These are phyloP conservation scores for Rhynchophorus ferrugineus DNA, from an alignment of 1,140 invertebrate genomes.

Conservation along the genomic window DNA sequence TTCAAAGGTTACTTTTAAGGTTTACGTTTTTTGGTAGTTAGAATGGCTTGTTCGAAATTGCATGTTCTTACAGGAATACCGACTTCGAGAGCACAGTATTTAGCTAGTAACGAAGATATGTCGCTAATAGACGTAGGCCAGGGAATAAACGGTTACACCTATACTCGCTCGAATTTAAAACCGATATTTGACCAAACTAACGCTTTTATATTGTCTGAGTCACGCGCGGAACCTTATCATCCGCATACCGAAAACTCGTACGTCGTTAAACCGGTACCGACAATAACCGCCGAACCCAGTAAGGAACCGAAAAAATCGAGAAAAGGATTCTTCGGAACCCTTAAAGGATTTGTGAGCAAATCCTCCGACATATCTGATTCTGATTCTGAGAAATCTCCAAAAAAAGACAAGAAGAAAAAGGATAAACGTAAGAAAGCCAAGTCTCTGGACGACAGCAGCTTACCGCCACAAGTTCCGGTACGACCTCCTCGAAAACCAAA, in stretches of 20 bases:
- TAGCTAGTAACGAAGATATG: conserved; percentile 35
- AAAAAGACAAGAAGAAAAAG: conserved; percentile 34
- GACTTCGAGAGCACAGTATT: conserved; percentile 35
- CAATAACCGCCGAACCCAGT: conserved; percentile 7
- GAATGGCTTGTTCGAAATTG: conserved; percentile 40
- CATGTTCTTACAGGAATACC: conserved; percentile 42
- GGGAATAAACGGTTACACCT: conserved; percentile 11
- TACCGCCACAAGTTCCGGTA: conserved; percentile 19
- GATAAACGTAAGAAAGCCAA: conserved; percentile 33
- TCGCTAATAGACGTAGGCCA: conserved; percentile 27
- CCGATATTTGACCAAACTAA: conserved; percentile 32
- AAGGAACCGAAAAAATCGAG: conserved; percentile 36
- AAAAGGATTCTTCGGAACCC: conserved; percentile 37
- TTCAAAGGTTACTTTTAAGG: conserved; percentile 20
- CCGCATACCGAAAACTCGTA: conserved; percentile 27
- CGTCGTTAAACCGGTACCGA: conserved; percentile 13
- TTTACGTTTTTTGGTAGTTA: conserved; percentile 37
- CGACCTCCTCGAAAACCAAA: conserved; percentile 30
- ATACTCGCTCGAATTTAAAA: conserved; percentile 24
- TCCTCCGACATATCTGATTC: conserved; percentile 38
- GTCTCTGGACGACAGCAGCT: conserved; percentile 17
- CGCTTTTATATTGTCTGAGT: conserved; percentile 37
- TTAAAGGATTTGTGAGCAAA: conserved; percentile 36
- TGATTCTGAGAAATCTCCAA: conserved; percentile 36
- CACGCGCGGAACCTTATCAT: conserved; percentile 34